These are phyloP conservation scores for Bubo blakistoni DNA, from an alignment of 2,113 vertebrate genomes.

Conservation along the genomic window DNA sequence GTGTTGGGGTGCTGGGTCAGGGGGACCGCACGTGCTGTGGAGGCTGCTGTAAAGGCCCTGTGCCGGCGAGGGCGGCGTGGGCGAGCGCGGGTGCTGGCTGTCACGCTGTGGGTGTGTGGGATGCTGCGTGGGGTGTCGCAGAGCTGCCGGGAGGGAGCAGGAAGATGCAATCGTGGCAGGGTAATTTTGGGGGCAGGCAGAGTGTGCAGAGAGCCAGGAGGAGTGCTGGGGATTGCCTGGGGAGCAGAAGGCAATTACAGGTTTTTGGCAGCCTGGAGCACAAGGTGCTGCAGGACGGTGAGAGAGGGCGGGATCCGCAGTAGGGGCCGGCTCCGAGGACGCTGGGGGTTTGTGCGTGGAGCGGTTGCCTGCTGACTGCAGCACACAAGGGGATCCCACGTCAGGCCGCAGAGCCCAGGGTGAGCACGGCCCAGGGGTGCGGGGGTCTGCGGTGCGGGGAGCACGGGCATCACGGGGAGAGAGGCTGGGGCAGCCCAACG, in stretches of 20 bases:
- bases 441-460: accelerated
- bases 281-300: not conserved
- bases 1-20: not conserved
- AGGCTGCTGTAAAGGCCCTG: not conserved
- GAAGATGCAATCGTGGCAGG: not conserved
- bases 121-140: not conserved
- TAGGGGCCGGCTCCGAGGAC: not conserved
- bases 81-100: not conserved
- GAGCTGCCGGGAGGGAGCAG: not conserved
- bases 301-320: not conserved
- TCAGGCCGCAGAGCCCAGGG: not conserved
- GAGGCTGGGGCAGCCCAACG: accelerated
- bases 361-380: not conserved
- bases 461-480: accelerated
- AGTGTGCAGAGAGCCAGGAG: not conserved
- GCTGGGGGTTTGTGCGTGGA: not conserved
- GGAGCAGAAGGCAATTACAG: not conserved
- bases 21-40: not conserved
- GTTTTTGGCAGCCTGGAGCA: not conserved
- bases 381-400: not conserved
- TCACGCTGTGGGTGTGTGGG: not conserved
- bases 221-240: not conserved
- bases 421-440: not conserved
- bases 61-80: accelerated
- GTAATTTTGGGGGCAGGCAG: not conserved